Percentiles rank a stretch among this genome's conserved stretches.
Conservation (phyloP, 2,888 invertebrate genomes). For the Alviniconcha strummeri region DNA sequence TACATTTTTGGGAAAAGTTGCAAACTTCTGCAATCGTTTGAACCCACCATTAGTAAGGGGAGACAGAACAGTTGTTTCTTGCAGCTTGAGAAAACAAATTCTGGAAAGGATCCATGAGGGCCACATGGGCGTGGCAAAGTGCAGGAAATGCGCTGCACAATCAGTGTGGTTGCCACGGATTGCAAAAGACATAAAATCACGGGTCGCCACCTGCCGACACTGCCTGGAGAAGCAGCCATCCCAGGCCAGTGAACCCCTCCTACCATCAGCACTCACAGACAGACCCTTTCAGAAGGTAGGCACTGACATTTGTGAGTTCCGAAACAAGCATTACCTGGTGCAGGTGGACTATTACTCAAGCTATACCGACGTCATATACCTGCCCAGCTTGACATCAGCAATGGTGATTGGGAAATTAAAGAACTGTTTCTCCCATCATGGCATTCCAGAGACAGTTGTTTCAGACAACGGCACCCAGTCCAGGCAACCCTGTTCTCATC, state of each 20-base stretch:
- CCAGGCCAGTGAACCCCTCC: constrained; percentile 19
- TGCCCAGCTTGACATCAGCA: neutral
- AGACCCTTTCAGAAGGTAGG: constrained; percentile 18
- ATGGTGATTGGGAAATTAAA: neutral
- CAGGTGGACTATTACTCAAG: neutral
- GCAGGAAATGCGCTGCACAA: neutral
- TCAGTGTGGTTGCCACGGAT: constrained; percentile 6
- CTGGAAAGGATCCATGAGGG: constrained; percentile 22
- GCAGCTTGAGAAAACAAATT: neutral
- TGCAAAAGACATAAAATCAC: neutral
- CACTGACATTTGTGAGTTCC: neutral
- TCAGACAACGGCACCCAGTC: constrained; percentile 25
- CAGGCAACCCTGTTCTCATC: neutral
- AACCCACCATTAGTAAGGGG: neutral
- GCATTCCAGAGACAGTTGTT: constrained; percentile 3
- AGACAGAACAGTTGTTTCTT: constrained; percentile 4
- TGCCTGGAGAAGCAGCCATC: neutral
- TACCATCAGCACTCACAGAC: neutral
- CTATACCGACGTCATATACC: neutral
- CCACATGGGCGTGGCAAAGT: constrained; percentile 6
- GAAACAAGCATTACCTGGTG: neutral
- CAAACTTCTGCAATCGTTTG: too few species aligned
- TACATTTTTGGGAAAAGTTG: too few species aligned
- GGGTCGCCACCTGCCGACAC: neutral
- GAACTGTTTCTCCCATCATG: constrained; percentile 4